phyloP scores from a whole-genome alignment of 2,113 vertebrate genomes.

The Megaptera novaeangliae region DNA sequence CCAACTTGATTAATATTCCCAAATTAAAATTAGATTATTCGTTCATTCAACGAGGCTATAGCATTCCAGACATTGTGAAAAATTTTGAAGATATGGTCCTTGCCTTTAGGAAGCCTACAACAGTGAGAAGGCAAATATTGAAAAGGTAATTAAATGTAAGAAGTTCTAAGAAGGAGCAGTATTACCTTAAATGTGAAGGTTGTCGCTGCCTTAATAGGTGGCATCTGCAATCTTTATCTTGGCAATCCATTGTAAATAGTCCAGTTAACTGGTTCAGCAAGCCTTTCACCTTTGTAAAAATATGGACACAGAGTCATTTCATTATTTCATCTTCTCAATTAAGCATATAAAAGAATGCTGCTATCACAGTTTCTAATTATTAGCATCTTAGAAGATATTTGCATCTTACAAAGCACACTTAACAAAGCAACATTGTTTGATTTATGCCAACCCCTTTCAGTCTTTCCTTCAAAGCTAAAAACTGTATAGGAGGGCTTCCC shows the following conservation, averaged over 20 bases:
- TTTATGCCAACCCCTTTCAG: neutral
- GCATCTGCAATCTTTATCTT: constrained; percentile 32
- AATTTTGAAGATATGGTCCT: neutral
- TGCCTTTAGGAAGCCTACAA: neutral
- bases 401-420: neutral
- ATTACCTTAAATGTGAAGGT: constrained; percentile 40
- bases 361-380: neutral
- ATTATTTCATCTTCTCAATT: neutral
- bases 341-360: neutral
- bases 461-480: neutral
- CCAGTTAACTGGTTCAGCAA: neutral
- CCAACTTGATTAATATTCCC: neutral
- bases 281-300: neutral
- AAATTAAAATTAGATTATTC: neutral
- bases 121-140: neutral
- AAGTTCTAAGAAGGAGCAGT: neutral
- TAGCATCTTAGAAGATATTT: neutral
- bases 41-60: neutral
- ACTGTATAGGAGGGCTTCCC: neutral
- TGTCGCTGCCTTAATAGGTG: neutral
- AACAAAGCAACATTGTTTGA: neutral
- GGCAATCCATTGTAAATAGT: constrained; percentile 27
- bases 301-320: neutral
- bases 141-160: neutral
- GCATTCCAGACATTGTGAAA: neutral